phyloP scores from a whole-genome alignment of 2,113 vertebrate species.

The Ornithorhynchus anatinus region DNA sequence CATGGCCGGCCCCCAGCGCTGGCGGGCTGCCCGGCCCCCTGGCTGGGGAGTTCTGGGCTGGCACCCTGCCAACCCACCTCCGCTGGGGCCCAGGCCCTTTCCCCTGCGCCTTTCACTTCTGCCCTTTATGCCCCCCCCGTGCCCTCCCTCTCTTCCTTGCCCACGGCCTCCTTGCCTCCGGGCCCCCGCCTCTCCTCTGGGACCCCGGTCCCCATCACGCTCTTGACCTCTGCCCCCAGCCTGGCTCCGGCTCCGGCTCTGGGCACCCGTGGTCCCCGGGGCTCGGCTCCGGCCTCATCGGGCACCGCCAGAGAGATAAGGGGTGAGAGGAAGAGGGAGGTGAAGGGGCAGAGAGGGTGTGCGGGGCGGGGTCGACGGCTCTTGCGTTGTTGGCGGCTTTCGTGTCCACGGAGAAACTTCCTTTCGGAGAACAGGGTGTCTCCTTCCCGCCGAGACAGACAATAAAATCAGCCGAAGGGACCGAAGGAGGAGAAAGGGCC shows the following conservation, averaged over 20 bases:
- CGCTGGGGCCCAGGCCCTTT: not conserved
- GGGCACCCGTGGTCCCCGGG: not conserved
- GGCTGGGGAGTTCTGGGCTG: too few relatives aligned
- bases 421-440: conserved; percentile 63
- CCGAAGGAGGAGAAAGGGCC: conserved; percentile 17
- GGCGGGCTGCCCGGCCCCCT: too few relatives aligned
- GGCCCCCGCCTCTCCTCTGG: not conserved
- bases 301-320: too few relatives aligned
- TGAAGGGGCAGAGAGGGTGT: not conserved
- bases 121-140: not conserved
- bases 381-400: not conserved
- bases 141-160: not conserved
- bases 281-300: too few relatives aligned
- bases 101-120: not conserved
- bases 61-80: not conserved
- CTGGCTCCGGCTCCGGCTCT: not conserved
- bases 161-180: not conserved
- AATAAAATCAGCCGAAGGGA: conserved; percentile 39
- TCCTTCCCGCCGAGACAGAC: conserved; percentile 61
- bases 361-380: not conserved
- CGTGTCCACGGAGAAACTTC: conserved; percentile 53
- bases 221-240: not conserved
- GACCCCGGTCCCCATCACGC: too few relatives aligned
- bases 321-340: not conserved
- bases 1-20: too few relatives aligned